phyloP scores from a whole-genome alignment of 1,140 invertebrate species.

The Galendromus occidentalis region DNA sequence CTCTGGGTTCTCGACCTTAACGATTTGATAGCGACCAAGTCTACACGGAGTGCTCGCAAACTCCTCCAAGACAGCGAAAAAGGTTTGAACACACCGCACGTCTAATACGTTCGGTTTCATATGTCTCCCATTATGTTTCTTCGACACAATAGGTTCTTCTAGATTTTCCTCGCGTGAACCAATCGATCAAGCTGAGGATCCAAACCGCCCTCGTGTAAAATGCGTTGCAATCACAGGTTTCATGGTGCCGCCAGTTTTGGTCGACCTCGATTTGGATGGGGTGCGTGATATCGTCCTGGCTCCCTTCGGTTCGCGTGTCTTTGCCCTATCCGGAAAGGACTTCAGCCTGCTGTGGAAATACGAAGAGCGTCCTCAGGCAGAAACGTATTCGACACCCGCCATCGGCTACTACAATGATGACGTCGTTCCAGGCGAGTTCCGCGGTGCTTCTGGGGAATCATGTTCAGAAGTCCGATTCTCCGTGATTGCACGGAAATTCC shows the following conservation, averaged over 20 bases:
- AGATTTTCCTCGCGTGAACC: too few species aligned
- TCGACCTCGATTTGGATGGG: slow-evolving; percentile 50
- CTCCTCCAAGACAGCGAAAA: not conserved
- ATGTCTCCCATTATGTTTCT: too few species aligned
- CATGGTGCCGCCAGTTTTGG: slow-evolving; percentile 44
- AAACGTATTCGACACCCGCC: slow-evolving; percentile 36
- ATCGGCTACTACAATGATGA: slow-evolving; percentile 62
- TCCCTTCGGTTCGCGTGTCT: slow-evolving; percentile 47
- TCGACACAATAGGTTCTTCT: too few species aligned
- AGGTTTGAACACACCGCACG: not conserved
- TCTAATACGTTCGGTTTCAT: too few species aligned
- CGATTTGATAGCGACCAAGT: slow-evolving; percentile 28
- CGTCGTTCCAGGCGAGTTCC: slow-evolving; percentile 34
- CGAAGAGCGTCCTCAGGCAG: not conserved
- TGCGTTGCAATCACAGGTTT: too few species aligned
- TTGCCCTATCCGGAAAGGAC: slow-evolving; percentile 34
- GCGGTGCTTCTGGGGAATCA: too few species aligned
- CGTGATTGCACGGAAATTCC: too few species aligned
- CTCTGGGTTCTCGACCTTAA: slow-evolving; percentile 41
- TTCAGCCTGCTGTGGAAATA: not conserved
- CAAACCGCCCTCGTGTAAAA: too few species aligned
- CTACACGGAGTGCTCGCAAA: not conserved
- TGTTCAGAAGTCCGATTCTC: too few species aligned
- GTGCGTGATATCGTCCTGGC: slow-evolving; percentile 49
- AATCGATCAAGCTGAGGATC: too few species aligned